Evolutionary conservation across 2,113 vertebrate genomes (phyloP), one percentile per base, ranked within the genome.

Genomic region (Puntigrus tetrazona): DNA sequence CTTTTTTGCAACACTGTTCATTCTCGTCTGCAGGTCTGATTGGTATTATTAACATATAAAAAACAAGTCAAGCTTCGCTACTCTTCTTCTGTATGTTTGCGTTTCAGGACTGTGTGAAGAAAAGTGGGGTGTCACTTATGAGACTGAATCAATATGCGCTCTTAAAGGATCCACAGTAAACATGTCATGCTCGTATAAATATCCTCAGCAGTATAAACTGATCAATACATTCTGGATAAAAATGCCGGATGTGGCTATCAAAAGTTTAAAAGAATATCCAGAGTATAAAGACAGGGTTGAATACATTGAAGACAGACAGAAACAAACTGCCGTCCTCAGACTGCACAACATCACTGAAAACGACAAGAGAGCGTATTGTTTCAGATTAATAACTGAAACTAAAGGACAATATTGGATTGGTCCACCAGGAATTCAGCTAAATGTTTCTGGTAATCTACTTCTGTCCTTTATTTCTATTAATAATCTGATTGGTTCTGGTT

Each of bases 161-260:
- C 8, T 84, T 43, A 84, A 63, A 1, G 41, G 77, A 73, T 84
- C 82, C 43, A 78, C 84, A 78, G 78, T 82, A 6, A 55, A 2
- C 8, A 7, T 86, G 31, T 14, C 27, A 31, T 88, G 81, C 76
- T 59, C 5, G 3, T 86, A 77, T 14, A 52, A 0, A 10, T 67
- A 61, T 45, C 81, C 84, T 16, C 0, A 29, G 43, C 0, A 0
- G 27, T 4, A 20, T 20, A 65, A 0, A 2, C 11, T 87, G 10
- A 41, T 1, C 3, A 31, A 13, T 20, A 36, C 38, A 34, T 84
- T 77, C 52, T 88, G 85, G 85, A 74, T 45, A 5, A 43, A 72
- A 0, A 43, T 1, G 0, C 0, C 0, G 2, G 0, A 14, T 2
- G 0, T 0, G 6, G 5, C 3, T 0, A 25, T 16, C 0, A 43